Conservation (phyloP, 37 sponge, comb jelly and placozoan species). For the Ephydatia muelleri region DNA sequence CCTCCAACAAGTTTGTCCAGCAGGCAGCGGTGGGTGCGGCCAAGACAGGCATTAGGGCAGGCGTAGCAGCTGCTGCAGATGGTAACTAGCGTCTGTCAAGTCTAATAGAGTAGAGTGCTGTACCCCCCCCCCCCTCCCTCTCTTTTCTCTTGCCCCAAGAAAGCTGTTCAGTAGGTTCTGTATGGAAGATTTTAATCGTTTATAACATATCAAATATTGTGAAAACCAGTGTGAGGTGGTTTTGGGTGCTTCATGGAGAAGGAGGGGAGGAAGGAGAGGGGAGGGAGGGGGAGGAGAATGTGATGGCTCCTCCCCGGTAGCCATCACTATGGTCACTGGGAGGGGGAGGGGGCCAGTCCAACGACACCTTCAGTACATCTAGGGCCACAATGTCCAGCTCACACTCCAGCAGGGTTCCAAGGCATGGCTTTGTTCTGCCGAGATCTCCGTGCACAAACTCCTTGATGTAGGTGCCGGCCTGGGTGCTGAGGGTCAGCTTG, state of each 20-base stretch:
- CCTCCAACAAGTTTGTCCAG: conserved; percentile 70
- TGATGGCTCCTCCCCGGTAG: neutral
- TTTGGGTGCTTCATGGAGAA: neutral
- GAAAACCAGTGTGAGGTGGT: too few species aligned
- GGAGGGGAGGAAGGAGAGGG: neutral
- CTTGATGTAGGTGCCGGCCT: conserved; percentile 98
- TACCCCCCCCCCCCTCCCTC: neutral
- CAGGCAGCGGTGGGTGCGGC: conserved; percentile 62
- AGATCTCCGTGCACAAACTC: conserved; percentile 99
- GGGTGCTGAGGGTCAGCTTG: conserved; percentile 68
- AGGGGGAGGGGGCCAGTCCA: conserved; percentile 77
- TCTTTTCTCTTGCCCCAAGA: too few species aligned
- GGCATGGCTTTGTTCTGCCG: conserved; percentile 88
- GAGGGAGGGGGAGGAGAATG: neutral
- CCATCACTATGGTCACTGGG: neutral
- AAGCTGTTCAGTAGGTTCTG: neutral
- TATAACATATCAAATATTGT: too few species aligned
- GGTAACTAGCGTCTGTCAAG: neutral
- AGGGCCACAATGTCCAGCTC: conserved; percentile 83
- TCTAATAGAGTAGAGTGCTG: neutral
- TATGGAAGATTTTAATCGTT: too few species aligned
- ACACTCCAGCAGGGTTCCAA: conserved; percentile 66
- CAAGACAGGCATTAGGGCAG: conserved; percentile 11
- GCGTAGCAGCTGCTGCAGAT: neutral
- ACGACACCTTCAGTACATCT: conserved; percentile 80